Percentiles rank a stretch among this genome's conserved stretches.
Evolutionary conservation across 30 jellyfish, hydroid and myxozoan genomes (phyloP).

Genomic region (Aurelia aurita complex sp. Pacific): DNA sequence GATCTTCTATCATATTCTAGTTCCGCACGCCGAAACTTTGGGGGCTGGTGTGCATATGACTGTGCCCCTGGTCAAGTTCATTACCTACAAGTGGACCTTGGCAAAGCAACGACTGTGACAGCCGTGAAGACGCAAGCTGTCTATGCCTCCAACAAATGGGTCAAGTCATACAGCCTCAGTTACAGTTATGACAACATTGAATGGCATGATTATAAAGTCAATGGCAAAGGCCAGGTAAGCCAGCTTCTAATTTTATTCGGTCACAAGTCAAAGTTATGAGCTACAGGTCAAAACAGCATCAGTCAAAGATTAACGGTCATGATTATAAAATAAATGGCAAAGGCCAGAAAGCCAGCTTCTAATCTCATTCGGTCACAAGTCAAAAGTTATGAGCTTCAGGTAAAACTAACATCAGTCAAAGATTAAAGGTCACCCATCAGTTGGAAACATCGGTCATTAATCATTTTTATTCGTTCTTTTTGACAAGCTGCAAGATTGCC

Average conservation of each 20-base stretch:
- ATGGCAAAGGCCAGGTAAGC: conserved; percentile 61
- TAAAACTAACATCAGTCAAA: no score
- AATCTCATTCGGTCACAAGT: no score
- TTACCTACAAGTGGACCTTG: conserved; percentile 84
- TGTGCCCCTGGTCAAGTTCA: conserved; percentile 58
- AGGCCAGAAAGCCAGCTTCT: no score
- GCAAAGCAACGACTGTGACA: conserved; percentile 75
- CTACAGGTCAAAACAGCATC: no score
- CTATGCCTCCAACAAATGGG: conserved; percentile 28
- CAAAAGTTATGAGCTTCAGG: no score
- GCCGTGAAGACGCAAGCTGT: conserved; percentile 74
- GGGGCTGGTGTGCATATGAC: conserved; percentile 91
- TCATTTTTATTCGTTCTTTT: no score
- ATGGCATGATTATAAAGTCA: conserved; percentile 73
- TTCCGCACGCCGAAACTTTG: conserved; percentile 47
- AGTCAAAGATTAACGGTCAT: no score
- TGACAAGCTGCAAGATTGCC: no score
- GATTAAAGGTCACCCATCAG: no score
- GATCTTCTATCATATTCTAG: background rate
- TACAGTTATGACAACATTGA: conserved; percentile 83
- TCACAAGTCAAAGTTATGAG: no score
- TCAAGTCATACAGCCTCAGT: conserved; percentile 61
- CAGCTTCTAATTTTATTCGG: background rate
- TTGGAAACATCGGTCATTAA: no score
- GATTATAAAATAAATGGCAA: no score